Percentiles rank a stretch among this genome's conserved stretches.
Evolutionary conservation across 2,888 invertebrate species (phyloP).

Genomic region (Thecocarcelia acutangulata): DNA sequence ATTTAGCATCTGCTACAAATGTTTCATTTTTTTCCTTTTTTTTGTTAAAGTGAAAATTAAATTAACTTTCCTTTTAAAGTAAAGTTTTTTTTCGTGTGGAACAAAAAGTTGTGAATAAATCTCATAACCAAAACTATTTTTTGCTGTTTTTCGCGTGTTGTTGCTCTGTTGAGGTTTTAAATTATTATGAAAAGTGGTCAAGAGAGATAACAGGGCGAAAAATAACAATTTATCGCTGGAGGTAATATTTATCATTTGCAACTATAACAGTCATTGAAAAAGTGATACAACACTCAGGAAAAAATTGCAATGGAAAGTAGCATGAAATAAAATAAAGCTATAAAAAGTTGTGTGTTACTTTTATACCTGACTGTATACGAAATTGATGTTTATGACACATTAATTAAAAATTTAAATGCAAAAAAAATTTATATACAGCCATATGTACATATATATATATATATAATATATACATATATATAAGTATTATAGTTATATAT

Average conservation of each 20-base stretch:
- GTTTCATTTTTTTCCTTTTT: too few species aligned
- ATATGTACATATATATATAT: constrained; percentile 19
- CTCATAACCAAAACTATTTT: constrained; percentile 27
- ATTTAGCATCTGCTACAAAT: neutral
- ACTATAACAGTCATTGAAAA: neutral
- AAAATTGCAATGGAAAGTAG: neutral
- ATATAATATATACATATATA: too few species aligned
- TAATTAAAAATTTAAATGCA: constrained; percentile 11
- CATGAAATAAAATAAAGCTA: neutral
- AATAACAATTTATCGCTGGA: constrained; percentile 60
- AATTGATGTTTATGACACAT: constrained; percentile 24
- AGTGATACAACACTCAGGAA: neutral
- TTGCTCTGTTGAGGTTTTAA: constrained; percentile 42
- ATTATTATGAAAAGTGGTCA: constrained; percentile 65
- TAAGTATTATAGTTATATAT: constrained; percentile 34
- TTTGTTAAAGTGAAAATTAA: neutral
- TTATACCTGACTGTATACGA: neutral
- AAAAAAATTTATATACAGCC: neutral
- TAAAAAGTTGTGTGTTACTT: neutral
- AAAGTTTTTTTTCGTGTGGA: neutral
- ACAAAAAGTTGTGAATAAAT: constrained; percentile 27
- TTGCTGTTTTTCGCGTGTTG: neutral
- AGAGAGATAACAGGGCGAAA: constrained; percentile 55
- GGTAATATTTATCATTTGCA: constrained; percentile 42
- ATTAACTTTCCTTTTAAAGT: constrained; percentile 27